Evolutionary conservation across 2,113 vertebrate genomes (phyloP).

Genomic region (Trochalopteron elliotii): DNA sequence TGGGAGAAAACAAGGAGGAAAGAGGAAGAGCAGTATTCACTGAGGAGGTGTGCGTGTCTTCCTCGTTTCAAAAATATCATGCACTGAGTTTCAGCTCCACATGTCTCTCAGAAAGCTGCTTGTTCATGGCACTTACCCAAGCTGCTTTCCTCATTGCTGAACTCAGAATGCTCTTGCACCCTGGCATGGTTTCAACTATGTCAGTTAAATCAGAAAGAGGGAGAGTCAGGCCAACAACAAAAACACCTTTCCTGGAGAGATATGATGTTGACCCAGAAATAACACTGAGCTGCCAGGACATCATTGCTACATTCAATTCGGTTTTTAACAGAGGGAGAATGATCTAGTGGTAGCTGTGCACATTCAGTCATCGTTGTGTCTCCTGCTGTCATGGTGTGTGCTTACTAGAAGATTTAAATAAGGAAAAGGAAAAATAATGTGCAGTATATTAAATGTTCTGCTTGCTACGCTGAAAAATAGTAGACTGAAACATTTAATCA

Average conservation of each 20-base stretch:
- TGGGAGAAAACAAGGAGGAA: not conserved
- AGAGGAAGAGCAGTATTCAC: not conserved
- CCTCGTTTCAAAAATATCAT: not conserved
- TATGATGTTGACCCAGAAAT: slow-evolving; percentile 60
- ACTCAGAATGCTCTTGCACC: slow-evolving; percentile 71
- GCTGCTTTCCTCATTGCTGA: slow-evolving; percentile 65
- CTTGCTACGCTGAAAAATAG: not conserved
- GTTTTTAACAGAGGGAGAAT: slow-evolving; percentile 49
- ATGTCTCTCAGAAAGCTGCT: slow-evolving; percentile 54
- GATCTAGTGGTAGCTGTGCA: not conserved
- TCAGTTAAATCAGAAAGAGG: slow-evolving; percentile 73
- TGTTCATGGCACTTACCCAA: slow-evolving; percentile 68
- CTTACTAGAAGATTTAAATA: slow-evolving; percentile 30
- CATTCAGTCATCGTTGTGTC: not conserved
- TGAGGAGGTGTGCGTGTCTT: not conserved
- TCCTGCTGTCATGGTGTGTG: not conserved
- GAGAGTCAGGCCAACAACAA: slow-evolving; percentile 61
- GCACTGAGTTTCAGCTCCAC: not conserved
- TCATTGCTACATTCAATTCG: slow-evolving; percentile 6
- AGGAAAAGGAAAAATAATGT: not conserved
- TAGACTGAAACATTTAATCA: slow-evolving; percentile 19
- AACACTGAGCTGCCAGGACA: slow-evolving; percentile 25
- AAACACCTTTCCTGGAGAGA: slow-evolving; percentile 71
- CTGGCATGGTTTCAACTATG: slow-evolving; percentile 76
- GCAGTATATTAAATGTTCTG: not conserved